Conservation (phyloP, 2,888 invertebrate species). For the Lochmaea capreae region DNA sequence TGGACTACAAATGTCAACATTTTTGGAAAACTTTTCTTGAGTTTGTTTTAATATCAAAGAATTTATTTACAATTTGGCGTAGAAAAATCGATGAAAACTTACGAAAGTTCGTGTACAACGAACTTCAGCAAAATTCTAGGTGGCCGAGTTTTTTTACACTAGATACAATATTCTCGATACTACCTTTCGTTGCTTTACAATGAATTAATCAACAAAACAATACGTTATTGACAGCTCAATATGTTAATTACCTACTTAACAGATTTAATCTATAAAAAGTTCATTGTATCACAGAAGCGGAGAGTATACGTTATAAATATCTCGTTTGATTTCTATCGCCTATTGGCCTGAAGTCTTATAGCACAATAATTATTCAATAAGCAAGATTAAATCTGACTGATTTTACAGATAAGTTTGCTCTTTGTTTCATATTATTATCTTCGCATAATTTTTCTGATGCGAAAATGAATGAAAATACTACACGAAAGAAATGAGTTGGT, state of each 20-base stretch:
- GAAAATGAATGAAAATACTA: neutral
- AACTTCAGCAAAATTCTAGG: too few relatives aligned
- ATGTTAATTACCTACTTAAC: slow-evolving; percentile 27
- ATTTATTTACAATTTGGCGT: too few relatives aligned
- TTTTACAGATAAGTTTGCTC: slow-evolving; percentile 19
- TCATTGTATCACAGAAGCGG: slow-evolving; percentile 30
- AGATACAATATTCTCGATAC: too few relatives aligned
- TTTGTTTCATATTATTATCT: slow-evolving; percentile 9
- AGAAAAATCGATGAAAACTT: too few relatives aligned
- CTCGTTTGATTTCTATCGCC: slow-evolving; percentile 27
- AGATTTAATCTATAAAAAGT: slow-evolving; percentile 22
- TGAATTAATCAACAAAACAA: neutral
- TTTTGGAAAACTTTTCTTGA: too few relatives aligned
- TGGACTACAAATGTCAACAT: too few relatives aligned
- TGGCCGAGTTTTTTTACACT: too few relatives aligned
- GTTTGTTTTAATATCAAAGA: too few relatives aligned
- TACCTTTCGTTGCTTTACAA: neutral
- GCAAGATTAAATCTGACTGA: slow-evolving; percentile 6
- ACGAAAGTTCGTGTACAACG: too few relatives aligned
- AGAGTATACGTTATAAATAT: slow-evolving; percentile 16
- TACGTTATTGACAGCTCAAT: slow-evolving; percentile 5
- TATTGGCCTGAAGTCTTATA: slow-evolving; percentile 25
- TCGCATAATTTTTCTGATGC: neutral
- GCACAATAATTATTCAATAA: slow-evolving; percentile 30
- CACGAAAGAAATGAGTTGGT: too few relatives aligned